These are phyloP conservation scores for Phoxinus phoxinus DNA, from an alignment of 2,113 vertebrate species.

Conservation along the genomic window DNA sequence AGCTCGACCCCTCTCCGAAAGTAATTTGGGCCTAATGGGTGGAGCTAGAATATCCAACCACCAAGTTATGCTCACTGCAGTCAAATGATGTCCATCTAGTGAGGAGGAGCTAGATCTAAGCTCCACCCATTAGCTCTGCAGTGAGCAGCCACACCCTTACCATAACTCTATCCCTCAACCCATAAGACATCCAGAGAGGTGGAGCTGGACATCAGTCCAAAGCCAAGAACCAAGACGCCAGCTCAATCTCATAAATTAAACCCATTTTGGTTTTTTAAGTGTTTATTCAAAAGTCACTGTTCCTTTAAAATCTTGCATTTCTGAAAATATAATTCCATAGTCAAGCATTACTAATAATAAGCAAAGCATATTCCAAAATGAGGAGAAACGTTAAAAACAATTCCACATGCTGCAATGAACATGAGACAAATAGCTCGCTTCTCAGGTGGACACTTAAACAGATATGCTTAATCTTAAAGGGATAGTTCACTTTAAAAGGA, in stretches of 20 bases:
- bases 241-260: not conserved
- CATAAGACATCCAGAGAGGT: too few relatives aligned
- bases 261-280: not conserved
- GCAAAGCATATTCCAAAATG: slow-evolving; percentile 43
- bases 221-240: not conserved
- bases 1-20: too few relatives aligned
- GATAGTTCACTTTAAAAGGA: too few relatives aligned
- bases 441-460: not conserved
- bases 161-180: too few relatives aligned
- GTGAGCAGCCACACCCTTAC: too few relatives aligned
- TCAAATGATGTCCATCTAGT: too few relatives aligned
- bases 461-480: not conserved
- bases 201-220: too few relatives aligned
- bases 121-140: too few relatives aligned
- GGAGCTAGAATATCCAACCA: too few relatives aligned
- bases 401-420: not conserved
- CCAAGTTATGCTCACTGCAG: too few relatives aligned
- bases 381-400: slow-evolving; percentile 11
- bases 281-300: slow-evolving; percentile 66
- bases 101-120: too few relatives aligned
- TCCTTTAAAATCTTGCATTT: slow-evolving; percentile 62
- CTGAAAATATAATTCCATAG: slow-evolving; percentile 48
- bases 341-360: slow-evolving; percentile 56
- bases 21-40: too few relatives aligned
- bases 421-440: not conserved